These are phyloP conservation scores for Sarcophilus harrisii DNA, from an alignment of 2,797 vertebrate species.

Conservation along the genomic window DNA sequence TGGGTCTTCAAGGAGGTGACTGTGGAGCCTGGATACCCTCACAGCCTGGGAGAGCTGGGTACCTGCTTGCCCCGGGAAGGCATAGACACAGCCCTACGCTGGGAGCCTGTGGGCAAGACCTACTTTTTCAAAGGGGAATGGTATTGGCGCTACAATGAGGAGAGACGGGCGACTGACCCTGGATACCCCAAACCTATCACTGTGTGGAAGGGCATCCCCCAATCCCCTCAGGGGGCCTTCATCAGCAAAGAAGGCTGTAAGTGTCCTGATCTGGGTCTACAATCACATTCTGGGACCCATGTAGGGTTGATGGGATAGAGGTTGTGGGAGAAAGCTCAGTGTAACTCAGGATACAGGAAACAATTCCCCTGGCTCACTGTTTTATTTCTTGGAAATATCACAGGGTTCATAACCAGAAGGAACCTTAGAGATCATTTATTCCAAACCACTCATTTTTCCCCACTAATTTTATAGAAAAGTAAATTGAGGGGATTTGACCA, in stretches of 20 bases:
- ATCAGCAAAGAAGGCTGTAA: conserved; percentile 98
- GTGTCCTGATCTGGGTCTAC: conserved; percentile 76
- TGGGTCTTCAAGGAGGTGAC: conserved; percentile 98
- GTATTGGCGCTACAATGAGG: conserved; percentile 99
- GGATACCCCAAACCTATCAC: conserved; percentile 97
- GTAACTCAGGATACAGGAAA: background rate
- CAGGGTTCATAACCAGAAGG: background rate
- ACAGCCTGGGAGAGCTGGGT: conserved; percentile 94
- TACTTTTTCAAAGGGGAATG: conserved; percentile 99
- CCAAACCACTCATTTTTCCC: background rate
- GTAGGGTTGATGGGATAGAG: background rate
- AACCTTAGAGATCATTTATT: background rate
- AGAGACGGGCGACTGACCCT: conserved; percentile 92
- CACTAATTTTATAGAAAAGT: background rate
- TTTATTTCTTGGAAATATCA: background rate
- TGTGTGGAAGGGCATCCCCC: conserved; percentile 96
- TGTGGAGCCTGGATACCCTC: conserved; percentile 95
- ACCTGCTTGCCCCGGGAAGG: conserved; percentile 94
- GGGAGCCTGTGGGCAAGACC: conserved; percentile 97
- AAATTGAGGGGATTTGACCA: background rate
- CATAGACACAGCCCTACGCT: conserved; percentile 95
- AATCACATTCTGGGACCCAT: background rate
- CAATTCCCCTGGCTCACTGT: background rate
- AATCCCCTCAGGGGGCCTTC: conserved; percentile 96
- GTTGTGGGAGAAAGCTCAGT: background rate